phyloP scores from a whole-genome alignment of 2,888 invertebrate species.

The Caenorhabditis sp. region DNA sequence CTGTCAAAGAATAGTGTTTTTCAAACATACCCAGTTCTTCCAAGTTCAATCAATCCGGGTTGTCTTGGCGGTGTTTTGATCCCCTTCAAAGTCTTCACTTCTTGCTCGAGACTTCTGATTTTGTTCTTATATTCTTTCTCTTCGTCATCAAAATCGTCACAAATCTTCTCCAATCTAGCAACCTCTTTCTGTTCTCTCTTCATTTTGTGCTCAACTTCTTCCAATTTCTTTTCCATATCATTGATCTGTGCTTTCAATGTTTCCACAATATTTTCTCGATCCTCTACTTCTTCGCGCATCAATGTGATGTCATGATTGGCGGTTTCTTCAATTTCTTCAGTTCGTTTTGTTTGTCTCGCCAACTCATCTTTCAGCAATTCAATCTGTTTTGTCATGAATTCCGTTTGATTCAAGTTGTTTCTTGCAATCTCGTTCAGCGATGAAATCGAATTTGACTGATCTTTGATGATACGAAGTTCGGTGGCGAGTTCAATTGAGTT shows the following conservation, averaged over 20 bases:
- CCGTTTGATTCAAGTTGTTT: background rate
- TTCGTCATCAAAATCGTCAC: conserved; percentile 9
- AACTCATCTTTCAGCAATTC: conserved; percentile 72
- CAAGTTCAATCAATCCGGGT: conserved; percentile 3
- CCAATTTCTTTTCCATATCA: background rate
- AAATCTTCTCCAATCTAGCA: background rate
- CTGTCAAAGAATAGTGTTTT: no score
- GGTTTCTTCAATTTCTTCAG: conserved; percentile 16
- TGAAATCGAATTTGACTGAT: background rate
- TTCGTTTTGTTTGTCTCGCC: conserved; percentile 76
- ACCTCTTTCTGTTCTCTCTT: background rate
- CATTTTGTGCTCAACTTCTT: background rate
- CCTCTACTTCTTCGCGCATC: conserved; percentile 26
- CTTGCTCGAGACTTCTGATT: background rate
- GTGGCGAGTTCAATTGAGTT: background rate
- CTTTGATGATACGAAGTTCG: background rate
- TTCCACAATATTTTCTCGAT: background rate
- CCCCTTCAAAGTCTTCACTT: background rate
- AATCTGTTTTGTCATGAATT: background rate
- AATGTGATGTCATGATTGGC: conserved; percentile 35
- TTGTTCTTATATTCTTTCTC: background rate
- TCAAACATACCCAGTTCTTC: background rate
- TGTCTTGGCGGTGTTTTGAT: conserved; percentile 4
- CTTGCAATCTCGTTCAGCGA: no score
- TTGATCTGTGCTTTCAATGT: background rate